Evolutionary conservation across 23 tunicate species (phyloP).

Genomic region (Trididemnum nubilum): DNA sequence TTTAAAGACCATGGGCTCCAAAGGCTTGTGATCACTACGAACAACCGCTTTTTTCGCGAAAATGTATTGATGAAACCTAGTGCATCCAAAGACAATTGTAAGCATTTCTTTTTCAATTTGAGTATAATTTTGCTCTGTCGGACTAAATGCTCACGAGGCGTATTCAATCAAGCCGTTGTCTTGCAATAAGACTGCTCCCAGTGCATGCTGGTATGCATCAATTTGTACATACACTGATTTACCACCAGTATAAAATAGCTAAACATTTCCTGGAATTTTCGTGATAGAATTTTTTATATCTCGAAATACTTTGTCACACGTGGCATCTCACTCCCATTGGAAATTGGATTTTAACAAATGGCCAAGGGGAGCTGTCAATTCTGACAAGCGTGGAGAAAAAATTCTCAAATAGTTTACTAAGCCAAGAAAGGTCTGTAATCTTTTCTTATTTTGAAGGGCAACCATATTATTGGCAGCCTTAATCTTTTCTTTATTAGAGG

Average conservation of each 20-base stretch:
- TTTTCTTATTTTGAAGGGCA: no score
- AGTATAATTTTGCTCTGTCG: background rate
- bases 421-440: background rate
- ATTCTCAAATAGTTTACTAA: background rate
- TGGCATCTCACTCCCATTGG: background rate
- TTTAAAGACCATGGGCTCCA: background rate
- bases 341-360: background rate
- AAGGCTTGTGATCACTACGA: background rate
- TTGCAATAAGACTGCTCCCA: background rate
- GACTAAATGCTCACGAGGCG: background rate
- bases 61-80: constrained; percentile 5
- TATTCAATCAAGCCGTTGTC: background rate
- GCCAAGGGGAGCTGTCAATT: background rate
- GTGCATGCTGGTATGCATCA: background rate
- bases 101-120: constrained; percentile 7
- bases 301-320: background rate
- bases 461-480: no score
- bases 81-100: background rate
- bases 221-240: background rate
- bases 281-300: background rate
- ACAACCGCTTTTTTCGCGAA: background rate
- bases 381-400: background rate
- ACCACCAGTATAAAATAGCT: background rate
- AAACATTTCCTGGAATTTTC: background rate
- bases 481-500: no score